phyloP scores from a whole-genome alignment of 2,888 invertebrate genomes.

The Sinotaia quadrata region DNA sequence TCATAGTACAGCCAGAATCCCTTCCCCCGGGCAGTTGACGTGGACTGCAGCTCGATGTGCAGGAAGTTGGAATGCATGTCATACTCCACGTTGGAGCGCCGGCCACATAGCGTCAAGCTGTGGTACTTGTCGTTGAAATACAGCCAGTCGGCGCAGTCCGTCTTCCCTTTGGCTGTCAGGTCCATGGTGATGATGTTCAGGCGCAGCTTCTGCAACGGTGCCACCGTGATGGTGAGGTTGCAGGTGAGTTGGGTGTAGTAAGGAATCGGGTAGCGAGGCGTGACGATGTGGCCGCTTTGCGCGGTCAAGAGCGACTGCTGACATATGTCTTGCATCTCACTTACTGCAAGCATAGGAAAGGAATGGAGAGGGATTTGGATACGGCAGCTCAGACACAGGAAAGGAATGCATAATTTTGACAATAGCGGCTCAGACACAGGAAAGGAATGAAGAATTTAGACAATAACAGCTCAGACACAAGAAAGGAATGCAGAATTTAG shows the following conservation, averaged over 20 bases:
- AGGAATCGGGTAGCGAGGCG: conserved; percentile 59
- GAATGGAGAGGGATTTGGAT: no score
- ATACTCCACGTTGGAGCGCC: conserved; percentile 54
- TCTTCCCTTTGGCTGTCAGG: conserved; percentile 51
- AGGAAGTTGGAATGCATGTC: conserved; percentile 46
- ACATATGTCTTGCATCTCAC: conserved; percentile 59
- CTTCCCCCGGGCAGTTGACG: conserved; percentile 50
- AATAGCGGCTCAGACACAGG: no score
- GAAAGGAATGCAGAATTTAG: no score
- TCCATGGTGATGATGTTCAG: conserved; percentile 64
- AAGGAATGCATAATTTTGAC: no score
- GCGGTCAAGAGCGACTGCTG: conserved; percentile 38
- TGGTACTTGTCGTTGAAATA: conserved; percentile 55
- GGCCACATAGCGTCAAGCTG: conserved; percentile 62
- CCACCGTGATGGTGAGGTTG: conserved; percentile 48
- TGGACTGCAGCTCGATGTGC: conserved; percentile 53
- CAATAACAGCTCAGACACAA: no score
- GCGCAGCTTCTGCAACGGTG: conserved; percentile 53
- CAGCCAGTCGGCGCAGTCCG: conserved; percentile 61
- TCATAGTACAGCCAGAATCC: conserved; percentile 70
- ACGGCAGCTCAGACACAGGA: no score
- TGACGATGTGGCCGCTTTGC: conserved; percentile 62
- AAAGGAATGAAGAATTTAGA: no score
- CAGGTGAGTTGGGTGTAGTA: conserved; percentile 44
- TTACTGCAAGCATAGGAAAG: conserved; percentile 47